A percentile compares a stretch with the other conserved stretches of the same genome.
phyloP scores from a whole-genome alignment of 2,797 vertebrate genomes.

The Spea hammondii region DNA sequence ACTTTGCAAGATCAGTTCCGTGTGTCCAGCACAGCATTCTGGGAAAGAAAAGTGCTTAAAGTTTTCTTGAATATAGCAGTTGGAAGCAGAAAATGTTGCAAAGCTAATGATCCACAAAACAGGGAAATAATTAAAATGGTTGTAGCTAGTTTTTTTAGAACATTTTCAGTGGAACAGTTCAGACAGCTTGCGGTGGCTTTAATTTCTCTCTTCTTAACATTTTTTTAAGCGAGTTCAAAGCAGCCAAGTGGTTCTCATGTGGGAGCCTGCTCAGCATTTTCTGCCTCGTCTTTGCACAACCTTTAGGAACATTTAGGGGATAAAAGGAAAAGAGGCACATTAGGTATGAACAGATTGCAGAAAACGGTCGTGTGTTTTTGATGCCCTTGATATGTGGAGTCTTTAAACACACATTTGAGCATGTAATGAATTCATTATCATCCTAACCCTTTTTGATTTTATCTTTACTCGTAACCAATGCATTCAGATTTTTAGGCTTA shows the following conservation, averaged over 20 bases:
- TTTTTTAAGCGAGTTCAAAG: slow-evolving; percentile 24
- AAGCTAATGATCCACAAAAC: slow-evolving; percentile 33
- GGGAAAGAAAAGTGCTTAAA: background rate
- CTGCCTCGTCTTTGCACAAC: background rate
- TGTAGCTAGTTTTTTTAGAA: background rate
- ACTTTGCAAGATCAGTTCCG: background rate
- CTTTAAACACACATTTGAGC: background rate
- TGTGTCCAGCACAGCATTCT: background rate
- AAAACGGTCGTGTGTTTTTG: background rate
- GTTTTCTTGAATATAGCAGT: background rate
- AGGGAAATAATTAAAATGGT: slow-evolving; percentile 27
- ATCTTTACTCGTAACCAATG: no score
- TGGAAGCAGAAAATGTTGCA: slow-evolving; percentile 9
- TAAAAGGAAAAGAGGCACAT: background rate
- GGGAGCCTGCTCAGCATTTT: slow-evolving; percentile 37
- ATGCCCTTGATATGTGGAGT: background rate
- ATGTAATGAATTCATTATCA: background rate
- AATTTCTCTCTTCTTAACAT: slow-evolving; percentile 8
- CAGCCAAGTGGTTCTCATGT: slow-evolving; percentile 27
- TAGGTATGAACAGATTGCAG: slow-evolving; percentile 14
- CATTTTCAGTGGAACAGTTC: slow-evolving; percentile 9
- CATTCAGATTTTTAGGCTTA: no score
- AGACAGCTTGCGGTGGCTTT: slow-evolving; percentile 6
- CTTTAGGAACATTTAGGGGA: slow-evolving; percentile 4
- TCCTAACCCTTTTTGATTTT: background rate